Base-by-base conservation (phyloP, 2,888 invertebrate genomes). In the Caenorhabditis sp. region DNA sequence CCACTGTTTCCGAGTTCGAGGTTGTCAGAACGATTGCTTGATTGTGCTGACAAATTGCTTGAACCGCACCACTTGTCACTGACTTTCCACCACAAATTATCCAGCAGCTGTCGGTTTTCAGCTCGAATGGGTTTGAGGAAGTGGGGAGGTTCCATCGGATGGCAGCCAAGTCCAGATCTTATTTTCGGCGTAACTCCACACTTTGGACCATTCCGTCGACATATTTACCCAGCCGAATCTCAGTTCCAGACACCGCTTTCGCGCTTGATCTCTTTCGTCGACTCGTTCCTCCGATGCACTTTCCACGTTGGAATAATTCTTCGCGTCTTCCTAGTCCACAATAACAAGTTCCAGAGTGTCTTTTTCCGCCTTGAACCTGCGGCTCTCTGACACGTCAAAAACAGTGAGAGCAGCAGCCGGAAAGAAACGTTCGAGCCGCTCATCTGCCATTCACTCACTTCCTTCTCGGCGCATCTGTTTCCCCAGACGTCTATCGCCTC, bases 401-500 rank as follows among this genome's bases (percentile, higher is more conserved):
- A 32, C 32, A 32, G 32, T 32, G 32, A 32, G n/a, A n/a, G n/a
- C n/a, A n/a, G n/a, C n/a, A n/a, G 32, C 32, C 32, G 32, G 32
- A 32, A 32, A 32, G 40, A 47, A 47, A 47, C 47, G 47, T 47
- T 47, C 47, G 47, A 18, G 3, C n/a, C 18, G 18, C 47, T 47
- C 47, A 47, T 47, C 47, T 47, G 47, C 2, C 47, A 47, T 47
- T 47, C 47, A 20, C 47, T 47, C 47, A 47, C 47, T 47, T 47
- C 47, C 47, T 47, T 32, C 32, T 32, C 32, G 32, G 32, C 32
- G 32, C 47, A 47, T 47, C 47, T 18, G 18, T 20, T 47, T 55
- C 55, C 51, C 55, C 15, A 55, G 55, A 26, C 55, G 55, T 55
- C 55, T 55, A 28, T 26, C 55, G 5, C n/a, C n/a, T n/a, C n/a